Evolutionary conservation across 2,113 vertebrate genomes (phyloP), one percentile per base, ranked within the genome.

Genomic region (Zosterops hypoxanthus): DNA sequence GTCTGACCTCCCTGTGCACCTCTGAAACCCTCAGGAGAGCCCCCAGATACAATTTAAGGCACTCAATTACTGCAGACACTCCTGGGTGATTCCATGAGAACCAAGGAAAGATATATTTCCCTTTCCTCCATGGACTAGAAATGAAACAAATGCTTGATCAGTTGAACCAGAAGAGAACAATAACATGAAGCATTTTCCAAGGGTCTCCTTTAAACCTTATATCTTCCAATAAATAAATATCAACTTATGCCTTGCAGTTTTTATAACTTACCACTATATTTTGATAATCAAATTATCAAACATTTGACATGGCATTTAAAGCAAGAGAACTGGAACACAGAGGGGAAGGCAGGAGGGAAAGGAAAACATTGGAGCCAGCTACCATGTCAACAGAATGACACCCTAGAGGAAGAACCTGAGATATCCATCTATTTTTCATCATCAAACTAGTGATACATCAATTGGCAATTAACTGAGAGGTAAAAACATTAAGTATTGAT

Each of bases 401-500:
- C 42, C 92, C 94, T 77, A 64, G 47, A 94, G 72, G 88, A 96
- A 75, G 88, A 94, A 92, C 85, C 71, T 50, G 42, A 97, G 92
- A 82, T 95, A 92, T 16, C 90, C 83, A 96, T 97, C 96, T 96
- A 93, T 75, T 94, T 73, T 83, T 95, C 89, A 82, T 69, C 94
- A 96, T 94, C 90, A 76, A 19, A 42, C 41, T 14, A 77, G 90
- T 12, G 44, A 97, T 97, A 93, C 29, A 97, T 97, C 97, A 97
- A 97, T 97, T 97, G 39, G n/a, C 92, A 97, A 97, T 97, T 98
- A 97, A 96, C 96, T 69, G 55, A 97, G 87, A 86, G 49, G 56
- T 96, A 76, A 97, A 96, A 93, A 94, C 88, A 94, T 92, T 92
- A 95, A 94, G 49, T 96, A 98, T 97, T 86, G 96, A 98, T 98